A percentile compares a stretch with the other conserved stretches of the same genome.
These are phyloP conservation scores for Ophion obscuratus DNA, from an alignment of 2,888 invertebrate genomes.

Conservation along the genomic window DNA sequence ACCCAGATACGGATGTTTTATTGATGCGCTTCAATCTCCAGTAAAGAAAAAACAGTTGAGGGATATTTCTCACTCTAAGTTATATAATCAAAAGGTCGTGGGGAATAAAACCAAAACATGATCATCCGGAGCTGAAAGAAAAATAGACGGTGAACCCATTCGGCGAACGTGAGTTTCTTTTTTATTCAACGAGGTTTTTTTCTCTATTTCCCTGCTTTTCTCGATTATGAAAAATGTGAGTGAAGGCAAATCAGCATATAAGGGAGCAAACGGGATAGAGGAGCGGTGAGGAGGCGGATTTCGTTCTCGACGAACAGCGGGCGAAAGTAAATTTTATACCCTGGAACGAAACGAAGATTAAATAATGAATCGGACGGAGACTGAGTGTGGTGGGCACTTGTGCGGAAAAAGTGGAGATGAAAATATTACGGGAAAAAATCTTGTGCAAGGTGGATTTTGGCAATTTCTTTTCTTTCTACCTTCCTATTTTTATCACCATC, in stretches of 20 bases:
- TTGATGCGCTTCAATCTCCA: constrained; percentile 31
- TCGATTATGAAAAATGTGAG: constrained; percentile 16
- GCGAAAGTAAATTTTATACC: constrained; percentile 59
- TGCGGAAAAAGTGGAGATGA: constrained; percentile 47
- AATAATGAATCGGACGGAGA: constrained; percentile 61
- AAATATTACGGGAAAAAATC: constrained; percentile 52
- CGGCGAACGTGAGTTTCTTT: constrained; percentile 40
- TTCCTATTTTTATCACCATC: constrained; percentile 1
- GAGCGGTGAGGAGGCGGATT: constrained; percentile 12
- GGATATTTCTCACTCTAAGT: constrained; percentile 29
- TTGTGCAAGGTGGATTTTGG: constrained; percentile 30
- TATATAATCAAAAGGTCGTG: constrained; percentile 16
- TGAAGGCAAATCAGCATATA: constrained; percentile 30
- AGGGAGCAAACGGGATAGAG: constrained; percentile 16
- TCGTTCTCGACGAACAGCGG: constrained; percentile 41
- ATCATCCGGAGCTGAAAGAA: constrained; percentile 42
- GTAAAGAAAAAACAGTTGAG: constrained; percentile 29
- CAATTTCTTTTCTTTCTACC: constrained; percentile 42
- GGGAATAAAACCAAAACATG: constrained; percentile 16
- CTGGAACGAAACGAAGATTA: constrained; percentile 66
- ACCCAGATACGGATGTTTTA: constrained; percentile 18
- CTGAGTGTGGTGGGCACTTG: constrained; percentile 40
- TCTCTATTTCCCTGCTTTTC: constrained; percentile 6
- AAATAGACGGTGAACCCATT: constrained; percentile 53
- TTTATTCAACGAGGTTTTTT: constrained; percentile 33